Percentiles rank a stretch among this genome's conserved stretches.
Evolutionary conservation across 1,140 invertebrate genomes (phyloP).

Genomic region (Zaprionus camerounensis): DNA sequence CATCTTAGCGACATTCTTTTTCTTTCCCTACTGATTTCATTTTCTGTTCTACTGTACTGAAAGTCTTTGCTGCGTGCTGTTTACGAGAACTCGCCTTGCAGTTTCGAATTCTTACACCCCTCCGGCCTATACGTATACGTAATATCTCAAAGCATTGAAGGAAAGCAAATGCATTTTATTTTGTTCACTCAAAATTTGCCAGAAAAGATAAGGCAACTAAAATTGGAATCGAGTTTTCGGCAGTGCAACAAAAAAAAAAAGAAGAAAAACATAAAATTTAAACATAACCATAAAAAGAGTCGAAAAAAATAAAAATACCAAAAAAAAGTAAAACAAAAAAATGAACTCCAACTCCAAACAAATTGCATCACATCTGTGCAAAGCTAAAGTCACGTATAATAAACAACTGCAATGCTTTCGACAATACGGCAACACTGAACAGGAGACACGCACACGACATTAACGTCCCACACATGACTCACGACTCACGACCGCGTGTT

Average conservation of each 20-base stretch:
- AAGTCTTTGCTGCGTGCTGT: neutral
- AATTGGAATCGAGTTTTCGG: conserved; percentile 23
- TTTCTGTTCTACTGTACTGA: conserved; percentile 14
- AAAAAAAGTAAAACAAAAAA: neutral
- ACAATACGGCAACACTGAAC: conserved; percentile 15
- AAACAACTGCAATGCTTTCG: neutral
- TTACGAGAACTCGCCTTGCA: neutral
- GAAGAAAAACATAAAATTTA: conserved; percentile 11
- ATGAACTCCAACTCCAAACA: conserved; percentile 10
- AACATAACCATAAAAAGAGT: neutral
- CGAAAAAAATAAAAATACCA: neutral
- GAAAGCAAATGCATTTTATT: conserved; percentile 54
- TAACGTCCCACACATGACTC: neutral
- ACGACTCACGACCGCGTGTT: neutral
- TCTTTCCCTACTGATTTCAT: conserved; percentile 13
- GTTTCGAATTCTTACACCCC: neutral
- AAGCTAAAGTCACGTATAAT: neutral
- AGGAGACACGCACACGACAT: neutral
- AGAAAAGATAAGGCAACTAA: neutral
- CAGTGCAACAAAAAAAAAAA: conserved; percentile 10
- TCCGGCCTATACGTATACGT: neutral
- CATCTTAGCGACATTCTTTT: neutral
- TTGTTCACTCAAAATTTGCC: neutral
- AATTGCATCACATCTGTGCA: neutral
- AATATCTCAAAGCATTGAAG: conserved; percentile 8